Base-by-base conservation (phyloP, 2,888 invertebrate genomes). In the Sarcophaga carnaria region DNA sequence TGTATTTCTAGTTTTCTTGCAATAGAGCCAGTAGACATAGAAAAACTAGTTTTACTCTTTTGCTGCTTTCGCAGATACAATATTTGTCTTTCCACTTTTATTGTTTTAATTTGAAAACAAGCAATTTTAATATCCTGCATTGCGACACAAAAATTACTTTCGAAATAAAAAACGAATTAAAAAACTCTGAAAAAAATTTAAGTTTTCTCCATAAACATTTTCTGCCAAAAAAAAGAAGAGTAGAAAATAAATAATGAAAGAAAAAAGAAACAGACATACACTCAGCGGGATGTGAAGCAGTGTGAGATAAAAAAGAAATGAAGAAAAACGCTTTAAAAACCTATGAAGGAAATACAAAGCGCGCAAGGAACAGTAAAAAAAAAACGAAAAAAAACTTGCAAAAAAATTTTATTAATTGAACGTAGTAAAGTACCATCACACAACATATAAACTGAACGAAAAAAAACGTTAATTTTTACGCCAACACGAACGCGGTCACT, bases 111-210 rank as follows among this genome's bases (percentile, higher is more conserved):
- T 80, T 75, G 45, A 84, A 75, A 75, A 70, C 60, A 74, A 80
- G 12, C 70, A 70, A 59, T 75, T 79, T 76, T 84, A 80, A 80
- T 80, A 84, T 75, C 49, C 83, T 84, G 83, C 83, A 84, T 63
- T 84, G 83, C 83, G 83, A 84, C 83, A 80, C 63, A 64, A 75
- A 70, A 79, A 71, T 81, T 77, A 69, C 60, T 83, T 87, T 81
- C 62, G 22, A 25, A 62, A 62, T 3, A 67, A 4, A 22, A 66
- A 47, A 77, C n/a, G 22, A 80, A 83, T 69, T 80, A 49, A 72
- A 62, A 37, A 45, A 27, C 71, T 11, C 3, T 17, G 60, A 27
- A 60, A 17, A 17, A 77, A 64, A 2, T 37, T 37, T 6, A 37
- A 37, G 37, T 37, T 37, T 37, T 10, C 37, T 5, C 10, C 37